Evolutionary conservation across 2,797 vertebrate species (phyloP), one percentile per base, ranked within the genome.

Genomic region (Coregonus ussuriensis): DNA sequence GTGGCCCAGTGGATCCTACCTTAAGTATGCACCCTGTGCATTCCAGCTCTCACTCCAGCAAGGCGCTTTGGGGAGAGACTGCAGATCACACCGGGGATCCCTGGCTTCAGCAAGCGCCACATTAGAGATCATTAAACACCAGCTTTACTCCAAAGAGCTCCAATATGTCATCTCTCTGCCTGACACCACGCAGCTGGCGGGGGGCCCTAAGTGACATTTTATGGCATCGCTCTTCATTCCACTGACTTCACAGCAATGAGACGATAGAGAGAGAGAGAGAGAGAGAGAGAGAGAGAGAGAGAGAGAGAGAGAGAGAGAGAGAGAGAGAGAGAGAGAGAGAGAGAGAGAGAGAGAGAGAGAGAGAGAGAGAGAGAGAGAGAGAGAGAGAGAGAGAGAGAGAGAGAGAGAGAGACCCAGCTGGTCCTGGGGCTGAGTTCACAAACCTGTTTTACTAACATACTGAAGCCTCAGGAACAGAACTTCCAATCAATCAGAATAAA

Each of bases 81-180:
- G 65, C 31, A 59, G 37, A 78, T 74, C 80, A 78, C 83, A 78
- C 77, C 69, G 72, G 83, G 83, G 74, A 81, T 65, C 74, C 31
- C 74, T 74, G 63, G 82, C 79, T 83, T 78, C 82, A 82, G 80
- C 69, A 73, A 77, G 80, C 56, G 37, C 75, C 82, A 83, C 83
- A 87, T 87, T 85, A 87, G 79, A 79, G 74, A 78, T 85, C 83
- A 85, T 87, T 87, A 87, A 87, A 85, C 82, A 85, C 82, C 78
- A 84, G 81, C 85, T 82, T 79, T 76, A 74, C 78, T 85, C 78
- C 82, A 85, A 85, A 87, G 79, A 80, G 83, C 76, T 63, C 72
- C 85, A 87, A 87, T 87, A 87, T 85, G 85, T 85, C 83, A 85
- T 81, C 78, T 74, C 80, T 81, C 71, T 75, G 72, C 52, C 73